Base-by-base conservation (phyloP, 2,888 invertebrate genomes). In the Labia minor region DNA sequence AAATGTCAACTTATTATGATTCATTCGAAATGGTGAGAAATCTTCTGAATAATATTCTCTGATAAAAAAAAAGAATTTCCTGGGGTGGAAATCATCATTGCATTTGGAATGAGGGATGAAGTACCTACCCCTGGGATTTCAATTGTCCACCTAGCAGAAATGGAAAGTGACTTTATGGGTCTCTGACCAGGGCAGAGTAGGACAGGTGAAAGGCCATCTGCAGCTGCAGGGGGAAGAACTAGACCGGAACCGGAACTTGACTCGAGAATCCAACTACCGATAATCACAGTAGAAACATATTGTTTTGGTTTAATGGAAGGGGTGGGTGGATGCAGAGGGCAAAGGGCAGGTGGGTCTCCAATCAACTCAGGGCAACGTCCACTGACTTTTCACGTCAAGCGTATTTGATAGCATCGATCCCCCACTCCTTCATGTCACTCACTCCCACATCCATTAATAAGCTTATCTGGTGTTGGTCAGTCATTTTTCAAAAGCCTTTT, bases 211-310 rank as follows among this genome's bases (percentile, higher is more conserved):
- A 16, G 49, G 49, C 8, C 49, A 49, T 49, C 49, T 4, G 49
- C 49, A 49, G 49, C 49, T 49, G 14, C 16, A 49, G 14, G 49
- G 49, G 49, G 49, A 49, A 49, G 49, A 49, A 49, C 49, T 49
- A 49, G 49, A 49, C 49, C 49, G 49, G 49, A 49, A 49, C 49
- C 49, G 49, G 49, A 49, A 49, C 49, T 49, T 49, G 49, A 49
- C 49, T 49, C 49, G 49, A 49, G 49, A 49, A 49, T 49, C 49
- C 49, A 49, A 49, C 49, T 49, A 49, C 49, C 49, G 49, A 49
- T 49, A 49, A 49, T 49, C 49, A 49, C 49, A 49, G 49, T 49
- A 49, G 49, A 10, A 49, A 49, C 49, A 49, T 49, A 49, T 49
- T 49, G 49, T 49, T 49, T 49, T 49, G 49, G 49, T 49, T 49